Percentiles rank a stretch among this genome's conserved stretches.
phyloP scores from a whole-genome alignment of 1,140 invertebrate species.

The Ceratina calcarata region DNA sequence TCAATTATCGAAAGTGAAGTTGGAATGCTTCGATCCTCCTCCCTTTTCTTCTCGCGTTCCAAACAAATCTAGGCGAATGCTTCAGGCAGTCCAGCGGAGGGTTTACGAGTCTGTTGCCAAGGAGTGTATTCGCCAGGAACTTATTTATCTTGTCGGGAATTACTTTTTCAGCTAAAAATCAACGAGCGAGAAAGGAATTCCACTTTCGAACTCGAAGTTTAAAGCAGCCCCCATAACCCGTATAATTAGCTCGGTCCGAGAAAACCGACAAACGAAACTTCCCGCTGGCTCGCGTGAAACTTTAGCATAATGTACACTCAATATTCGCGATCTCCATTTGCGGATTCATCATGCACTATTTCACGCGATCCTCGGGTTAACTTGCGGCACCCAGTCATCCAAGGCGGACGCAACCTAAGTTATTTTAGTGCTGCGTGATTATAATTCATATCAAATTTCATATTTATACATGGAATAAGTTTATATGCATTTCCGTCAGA shows the following conservation, averaged over 20 bases:
- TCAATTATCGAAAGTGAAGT: background rate
- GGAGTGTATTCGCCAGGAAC: background rate
- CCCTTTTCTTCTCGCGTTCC: background rate
- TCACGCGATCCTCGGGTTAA: background rate
- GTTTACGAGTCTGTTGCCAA: constrained; percentile 9
- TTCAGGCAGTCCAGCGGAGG: background rate
- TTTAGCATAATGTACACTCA: constrained; percentile 26
- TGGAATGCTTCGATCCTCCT: background rate
- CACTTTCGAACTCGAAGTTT: constrained; percentile 21
- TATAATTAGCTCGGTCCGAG: constrained; percentile 38
- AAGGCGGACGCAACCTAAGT: too few relatives aligned
- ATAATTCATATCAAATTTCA: too few relatives aligned
- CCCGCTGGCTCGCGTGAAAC: constrained; percentile 19
- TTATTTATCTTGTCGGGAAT: constrained; percentile 15
- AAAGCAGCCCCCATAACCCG: constrained; percentile 5
- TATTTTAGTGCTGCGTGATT: too few relatives aligned
- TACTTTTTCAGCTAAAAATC: background rate
- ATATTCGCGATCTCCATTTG: constrained; percentile 3
- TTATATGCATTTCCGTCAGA: too few relatives aligned
- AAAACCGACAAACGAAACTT: constrained; percentile 20
- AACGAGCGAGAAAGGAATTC: constrained; percentile 1
- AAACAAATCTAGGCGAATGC: background rate
- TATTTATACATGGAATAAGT: too few relatives aligned
- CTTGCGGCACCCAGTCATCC: background rate
- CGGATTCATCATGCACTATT: background rate